A percentile compares a stretch with the other conserved stretches of the same genome.
Evolutionary conservation across 2,797 vertebrate species (phyloP).

Genomic region (Luscinia megarhynchos): DNA sequence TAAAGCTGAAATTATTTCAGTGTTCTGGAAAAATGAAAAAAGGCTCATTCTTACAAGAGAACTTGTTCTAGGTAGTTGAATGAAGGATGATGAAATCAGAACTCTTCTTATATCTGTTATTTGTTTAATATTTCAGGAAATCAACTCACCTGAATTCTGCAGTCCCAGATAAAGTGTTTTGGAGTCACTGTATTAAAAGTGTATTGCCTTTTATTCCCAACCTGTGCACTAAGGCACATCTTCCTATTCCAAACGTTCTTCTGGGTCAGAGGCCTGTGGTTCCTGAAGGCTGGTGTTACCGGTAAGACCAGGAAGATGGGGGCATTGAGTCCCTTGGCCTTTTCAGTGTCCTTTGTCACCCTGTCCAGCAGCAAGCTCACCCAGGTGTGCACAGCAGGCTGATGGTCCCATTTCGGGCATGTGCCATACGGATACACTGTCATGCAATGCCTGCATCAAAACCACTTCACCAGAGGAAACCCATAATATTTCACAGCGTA

Average conservation of each 20-base stretch:
- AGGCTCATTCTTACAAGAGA: slow-evolving; percentile 13
- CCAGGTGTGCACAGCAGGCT: neutral
- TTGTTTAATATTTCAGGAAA: neutral
- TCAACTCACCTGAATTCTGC: neutral
- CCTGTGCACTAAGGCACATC: too few relatives aligned
- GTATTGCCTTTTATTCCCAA: neutral
- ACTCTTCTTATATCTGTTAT: neutral
- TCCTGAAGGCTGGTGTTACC: neutral
- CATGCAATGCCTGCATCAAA: neutral
- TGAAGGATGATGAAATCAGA: neutral
- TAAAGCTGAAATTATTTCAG: neutral
- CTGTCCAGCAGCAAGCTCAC: neutral
- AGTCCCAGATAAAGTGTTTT: slow-evolving; percentile 1
- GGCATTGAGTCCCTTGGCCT: neutral
- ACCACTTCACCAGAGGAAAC: neutral
- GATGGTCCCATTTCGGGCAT: neutral
- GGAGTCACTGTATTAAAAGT: neutral
- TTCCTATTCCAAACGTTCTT: neutral
- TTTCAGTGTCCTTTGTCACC: neutral
- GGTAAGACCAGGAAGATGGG: neutral
- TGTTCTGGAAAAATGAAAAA: slow-evolving; percentile 1
- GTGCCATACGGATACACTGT: rapidly evolving
- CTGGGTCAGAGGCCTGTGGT: neutral
- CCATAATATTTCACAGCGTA: neutral
- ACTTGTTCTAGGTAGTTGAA: neutral